Base-by-base conservation (phyloP, 2,888 invertebrate species). In the Parasteatoda lunata region DNA sequence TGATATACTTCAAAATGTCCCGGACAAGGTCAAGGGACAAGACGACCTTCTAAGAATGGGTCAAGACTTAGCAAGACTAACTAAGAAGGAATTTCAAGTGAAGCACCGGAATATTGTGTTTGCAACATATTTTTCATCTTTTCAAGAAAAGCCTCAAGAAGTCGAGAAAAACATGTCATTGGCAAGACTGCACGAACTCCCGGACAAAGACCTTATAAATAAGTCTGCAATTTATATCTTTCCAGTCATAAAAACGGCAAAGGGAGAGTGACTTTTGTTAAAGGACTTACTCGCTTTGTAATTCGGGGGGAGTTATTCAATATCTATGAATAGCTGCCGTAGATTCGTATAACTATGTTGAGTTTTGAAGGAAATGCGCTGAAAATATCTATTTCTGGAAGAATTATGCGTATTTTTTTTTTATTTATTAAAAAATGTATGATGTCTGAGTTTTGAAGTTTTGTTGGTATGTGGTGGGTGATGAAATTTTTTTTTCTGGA, bases 11-110 rank as follows among this genome's bases (percentile, higher is more conserved):
- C 15, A 49, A n/a, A 80, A 70, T 59, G 78, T 54, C 70, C 47
- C 59, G 78, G 66, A 80, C 80, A 80, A 80, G 80, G 80, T 80
- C 73, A 66, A 51, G 7, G 52, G 52, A 73, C n/a, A 49, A 9
- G 66, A 59, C 59, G 47, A 73, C 66, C 66, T 80, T 66, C 51
- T 8, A 68, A 54, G 7, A 51, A 73, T 73, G 68, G 80, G 80
- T 80, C 73, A 80, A 80, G 80, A 80, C 66, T 66, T 73, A 73
- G 73, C 6, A 66, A 15, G 65, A 52, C 13, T 15, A 59, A 59
- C 59, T 49, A 30, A 52, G 49, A 15, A 48, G 73, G 80, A 80
- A 80, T 80, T 66, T 52, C 52, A 48, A 80, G 59, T 8, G 59
- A 59, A n/a, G 59, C 6, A 9, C 4, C 4, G 59, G 59, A 59